These are phyloP conservation scores for Mythimna lalbum DNA, from an alignment of 2,888 invertebrate genomes.

Conservation along the genomic window DNA sequence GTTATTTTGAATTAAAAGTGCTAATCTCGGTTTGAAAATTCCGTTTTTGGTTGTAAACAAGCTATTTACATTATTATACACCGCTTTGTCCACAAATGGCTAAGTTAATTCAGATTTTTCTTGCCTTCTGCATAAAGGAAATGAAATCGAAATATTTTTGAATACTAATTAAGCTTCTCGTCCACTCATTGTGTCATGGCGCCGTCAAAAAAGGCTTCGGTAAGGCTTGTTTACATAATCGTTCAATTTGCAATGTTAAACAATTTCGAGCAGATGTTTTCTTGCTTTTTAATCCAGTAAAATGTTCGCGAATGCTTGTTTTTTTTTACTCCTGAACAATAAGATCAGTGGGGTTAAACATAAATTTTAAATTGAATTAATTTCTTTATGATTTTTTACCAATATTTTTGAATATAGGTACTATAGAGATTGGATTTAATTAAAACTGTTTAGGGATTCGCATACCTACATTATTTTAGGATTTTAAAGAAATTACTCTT, in stretches of 20 bases:
- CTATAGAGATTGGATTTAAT: too few relatives aligned
- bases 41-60: slow-evolving; percentile 22
- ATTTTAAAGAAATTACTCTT: too few relatives aligned
- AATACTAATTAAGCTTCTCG: slow-evolving; percentile 82
- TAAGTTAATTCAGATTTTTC: slow-evolving; percentile 60
- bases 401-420: neutral
- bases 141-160: slow-evolving; percentile 81
- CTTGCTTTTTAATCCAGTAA: slow-evolving; percentile 78
- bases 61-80: slow-evolving; percentile 42
- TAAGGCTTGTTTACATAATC: slow-evolving; percentile 88
- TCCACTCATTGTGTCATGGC: slow-evolving; percentile 70
- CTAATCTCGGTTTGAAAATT: slow-evolving; percentile 15
- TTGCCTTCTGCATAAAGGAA: slow-evolving; percentile 60
- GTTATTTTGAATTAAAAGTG: neutral
- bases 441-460: too few relatives aligned
- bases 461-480: too few relatives aligned
- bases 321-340: slow-evolving; percentile 65
- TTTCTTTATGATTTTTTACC: slow-evolving; percentile 15
- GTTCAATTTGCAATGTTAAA: slow-evolving; percentile 89
- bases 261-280: slow-evolving; percentile 79
- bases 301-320: slow-evolving; percentile 68
- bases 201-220: slow-evolving; percentile 81
- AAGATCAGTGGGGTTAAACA: slow-evolving; percentile 62
- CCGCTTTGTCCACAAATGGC: slow-evolving; percentile 37
- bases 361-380: slow-evolving; percentile 75